phyloP scores from a whole-genome alignment of 2,888 invertebrate species.

The Junonia oenone region DNA sequence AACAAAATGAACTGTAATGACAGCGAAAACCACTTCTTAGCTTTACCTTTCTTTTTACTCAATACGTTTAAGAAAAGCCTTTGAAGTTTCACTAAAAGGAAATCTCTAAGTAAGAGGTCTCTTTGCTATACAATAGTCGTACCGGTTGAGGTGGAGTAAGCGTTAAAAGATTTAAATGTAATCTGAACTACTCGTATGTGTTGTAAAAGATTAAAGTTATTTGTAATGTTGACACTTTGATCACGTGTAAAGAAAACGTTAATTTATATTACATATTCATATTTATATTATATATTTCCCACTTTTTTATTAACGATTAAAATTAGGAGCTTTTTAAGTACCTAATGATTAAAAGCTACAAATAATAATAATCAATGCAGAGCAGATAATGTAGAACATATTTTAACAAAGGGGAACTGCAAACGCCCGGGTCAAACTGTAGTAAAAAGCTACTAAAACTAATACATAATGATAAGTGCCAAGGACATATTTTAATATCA shows the following conservation, averaged over 20 bases:
- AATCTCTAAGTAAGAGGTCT: slow-evolving; percentile 28
- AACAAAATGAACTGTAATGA: slow-evolving; percentile 27
- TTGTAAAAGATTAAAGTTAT: background rate
- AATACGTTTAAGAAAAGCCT: slow-evolving; percentile 44
- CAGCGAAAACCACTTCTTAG: slow-evolving; percentile 34
- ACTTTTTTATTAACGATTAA: background rate
- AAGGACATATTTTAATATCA: background rate
- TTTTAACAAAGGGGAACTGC: too few species aligned
- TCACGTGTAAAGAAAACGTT: background rate
- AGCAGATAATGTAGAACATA: too few species aligned
- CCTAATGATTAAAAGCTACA: too few species aligned
- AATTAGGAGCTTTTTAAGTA: too few species aligned
- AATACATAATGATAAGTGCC: background rate
- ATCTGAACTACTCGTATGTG: background rate
- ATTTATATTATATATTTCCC: too few species aligned
- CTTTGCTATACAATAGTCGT: slow-evolving; percentile 24
- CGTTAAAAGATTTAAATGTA: slow-evolving; percentile 22
- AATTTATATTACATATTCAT: too few species aligned
- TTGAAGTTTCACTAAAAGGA: slow-evolving; percentile 33
- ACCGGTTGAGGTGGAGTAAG: slow-evolving; percentile 15
- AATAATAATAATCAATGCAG: too few species aligned
- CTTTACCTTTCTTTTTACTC: slow-evolving; percentile 51
- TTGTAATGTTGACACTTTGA: background rate
- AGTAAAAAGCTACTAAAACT: background rate
- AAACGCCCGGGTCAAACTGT: too few species aligned